Percentiles rank a stretch among this genome's conserved stretches.
Conservation (phyloP, 2,888 invertebrate genomes). For the Drosophila rellima region DNA sequence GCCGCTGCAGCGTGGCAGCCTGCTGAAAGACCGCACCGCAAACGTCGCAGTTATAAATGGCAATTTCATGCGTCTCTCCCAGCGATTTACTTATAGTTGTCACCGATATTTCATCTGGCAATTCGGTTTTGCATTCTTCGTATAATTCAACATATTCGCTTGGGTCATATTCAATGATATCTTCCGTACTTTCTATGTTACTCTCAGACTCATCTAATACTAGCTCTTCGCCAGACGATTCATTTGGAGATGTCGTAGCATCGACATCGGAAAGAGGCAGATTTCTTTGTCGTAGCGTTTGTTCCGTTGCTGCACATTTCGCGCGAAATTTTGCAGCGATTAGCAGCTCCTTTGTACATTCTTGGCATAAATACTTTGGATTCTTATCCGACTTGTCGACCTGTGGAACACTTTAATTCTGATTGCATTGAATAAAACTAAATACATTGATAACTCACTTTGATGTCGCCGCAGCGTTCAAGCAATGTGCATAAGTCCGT, state of each 20-base stretch:
- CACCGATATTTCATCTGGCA: neutral
- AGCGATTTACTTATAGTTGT: neutral
- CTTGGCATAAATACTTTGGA: constrained; percentile 83
- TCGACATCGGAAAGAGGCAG: neutral
- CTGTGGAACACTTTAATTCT: constrained; percentile 46
- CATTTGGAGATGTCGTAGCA: neutral
- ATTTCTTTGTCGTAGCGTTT: constrained; percentile 44
- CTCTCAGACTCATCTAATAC: neutral
- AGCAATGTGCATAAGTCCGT: constrained; percentile 76
- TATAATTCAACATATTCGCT: constrained; percentile 37
- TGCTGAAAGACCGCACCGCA: constrained; percentile 82
- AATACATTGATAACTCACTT: constrained; percentile 44
- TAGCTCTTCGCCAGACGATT: constrained; percentile 1
- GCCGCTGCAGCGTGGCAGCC: constrained; percentile 72
- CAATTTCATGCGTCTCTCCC: neutral
- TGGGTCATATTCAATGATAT: constrained; percentile 57
- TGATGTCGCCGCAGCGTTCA: constrained; percentile 76
- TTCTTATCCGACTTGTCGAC: constrained; percentile 69
- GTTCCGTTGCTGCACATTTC: constrained; percentile 78
- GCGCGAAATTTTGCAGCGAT: constrained; percentile 82
- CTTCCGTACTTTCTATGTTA: neutral
- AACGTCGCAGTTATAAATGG: constrained; percentile 67
- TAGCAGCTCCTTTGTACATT: constrained; percentile 83
- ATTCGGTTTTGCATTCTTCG: constrained; percentile 25
- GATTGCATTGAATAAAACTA: neutral